Evolutionary conservation across 2,113 vertebrate genomes (phyloP).

Genomic region (Cryptotis parvus): DNA sequence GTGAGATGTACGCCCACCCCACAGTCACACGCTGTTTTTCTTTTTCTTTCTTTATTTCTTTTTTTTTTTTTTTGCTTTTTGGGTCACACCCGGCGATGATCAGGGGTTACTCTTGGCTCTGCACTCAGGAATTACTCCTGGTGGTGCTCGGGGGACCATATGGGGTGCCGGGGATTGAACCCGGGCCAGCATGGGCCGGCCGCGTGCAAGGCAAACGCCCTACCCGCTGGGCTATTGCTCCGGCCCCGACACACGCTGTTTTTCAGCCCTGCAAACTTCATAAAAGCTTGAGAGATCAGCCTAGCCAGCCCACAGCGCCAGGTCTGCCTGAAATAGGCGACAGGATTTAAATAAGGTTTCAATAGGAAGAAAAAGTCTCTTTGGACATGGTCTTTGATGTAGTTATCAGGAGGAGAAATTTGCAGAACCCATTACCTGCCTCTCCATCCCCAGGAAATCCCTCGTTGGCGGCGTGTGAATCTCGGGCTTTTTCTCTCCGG

Average conservation of each 20-base stretch:
- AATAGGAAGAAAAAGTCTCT: slow-evolving; percentile 70
- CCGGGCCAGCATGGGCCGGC: too few relatives aligned
- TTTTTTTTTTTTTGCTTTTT: too few relatives aligned
- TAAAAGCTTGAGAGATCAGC: slow-evolving; percentile 44
- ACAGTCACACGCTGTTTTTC: not conserved
- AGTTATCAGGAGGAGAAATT: slow-evolving; percentile 76
- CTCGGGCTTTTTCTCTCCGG: slow-evolving; percentile 28
- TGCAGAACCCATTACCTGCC: slow-evolving; percentile 45
- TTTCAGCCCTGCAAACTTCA: not conserved
- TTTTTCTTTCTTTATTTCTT: too few relatives aligned
- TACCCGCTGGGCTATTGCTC: too few relatives aligned
- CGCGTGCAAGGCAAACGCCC: too few relatives aligned
- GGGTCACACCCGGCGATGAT: too few relatives aligned
- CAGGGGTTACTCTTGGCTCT: too few relatives aligned
- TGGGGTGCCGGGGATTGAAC: too few relatives aligned
- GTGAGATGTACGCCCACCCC: not conserved
- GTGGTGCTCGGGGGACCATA: too few relatives aligned
- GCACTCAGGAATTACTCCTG: too few relatives aligned
- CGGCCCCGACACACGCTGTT: not conserved
- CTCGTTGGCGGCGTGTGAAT: slow-evolving; percentile 68
- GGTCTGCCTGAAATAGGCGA: slow-evolving; percentile 29
- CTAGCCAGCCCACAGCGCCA: not conserved
- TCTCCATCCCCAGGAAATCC: slow-evolving; percentile 70
- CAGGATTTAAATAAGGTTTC: slow-evolving; percentile 80
- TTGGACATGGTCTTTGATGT: slow-evolving; percentile 68